Percentiles rank a stretch among this genome's conserved stretches.
Evolutionary conservation across 2,113 vertebrate genomes (phyloP).

Genomic region (Meriones unguiculatus): DNA sequence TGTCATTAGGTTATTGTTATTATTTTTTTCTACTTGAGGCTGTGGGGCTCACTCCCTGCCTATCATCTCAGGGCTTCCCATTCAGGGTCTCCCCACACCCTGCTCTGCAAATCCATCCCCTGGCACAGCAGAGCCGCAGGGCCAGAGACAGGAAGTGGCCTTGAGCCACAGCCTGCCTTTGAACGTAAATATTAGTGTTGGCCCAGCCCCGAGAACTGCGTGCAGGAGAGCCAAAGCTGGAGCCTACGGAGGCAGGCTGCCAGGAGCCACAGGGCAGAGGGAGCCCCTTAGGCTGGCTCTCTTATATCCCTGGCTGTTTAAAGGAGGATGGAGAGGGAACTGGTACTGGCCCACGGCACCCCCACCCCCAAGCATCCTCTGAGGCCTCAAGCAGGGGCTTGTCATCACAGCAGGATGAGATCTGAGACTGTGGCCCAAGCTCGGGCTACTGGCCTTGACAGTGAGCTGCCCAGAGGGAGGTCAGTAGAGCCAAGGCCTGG

Average conservation of each 20-base stretch:
- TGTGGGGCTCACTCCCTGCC: neutral
- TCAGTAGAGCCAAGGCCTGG: neutral
- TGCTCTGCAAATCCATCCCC: neutral
- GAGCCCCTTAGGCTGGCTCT: neutral
- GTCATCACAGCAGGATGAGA: neutral
- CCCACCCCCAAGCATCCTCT: neutral
- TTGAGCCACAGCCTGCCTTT: conserved; percentile 41
- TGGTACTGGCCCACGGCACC: no score
- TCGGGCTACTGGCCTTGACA: neutral
- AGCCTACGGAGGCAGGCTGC: neutral
- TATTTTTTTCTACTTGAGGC: neutral
- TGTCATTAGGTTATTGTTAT: neutral
- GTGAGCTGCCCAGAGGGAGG: neutral
- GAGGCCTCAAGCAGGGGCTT: neutral
- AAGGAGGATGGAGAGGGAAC: neutral
- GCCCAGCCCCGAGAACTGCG: neutral
- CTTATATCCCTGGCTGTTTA: neutral
- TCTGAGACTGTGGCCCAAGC: neutral
- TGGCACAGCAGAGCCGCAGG: neutral
- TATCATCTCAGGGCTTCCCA: neutral
- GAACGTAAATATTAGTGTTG: conserved; percentile 71
- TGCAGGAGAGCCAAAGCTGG: neutral
- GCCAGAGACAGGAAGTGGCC: neutral
- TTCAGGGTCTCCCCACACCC: neutral
- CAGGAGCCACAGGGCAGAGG: neutral